These are phyloP conservation scores for Bombus superbus DNA, from an alignment of 1,140 invertebrate species.

Conservation along the genomic window DNA sequence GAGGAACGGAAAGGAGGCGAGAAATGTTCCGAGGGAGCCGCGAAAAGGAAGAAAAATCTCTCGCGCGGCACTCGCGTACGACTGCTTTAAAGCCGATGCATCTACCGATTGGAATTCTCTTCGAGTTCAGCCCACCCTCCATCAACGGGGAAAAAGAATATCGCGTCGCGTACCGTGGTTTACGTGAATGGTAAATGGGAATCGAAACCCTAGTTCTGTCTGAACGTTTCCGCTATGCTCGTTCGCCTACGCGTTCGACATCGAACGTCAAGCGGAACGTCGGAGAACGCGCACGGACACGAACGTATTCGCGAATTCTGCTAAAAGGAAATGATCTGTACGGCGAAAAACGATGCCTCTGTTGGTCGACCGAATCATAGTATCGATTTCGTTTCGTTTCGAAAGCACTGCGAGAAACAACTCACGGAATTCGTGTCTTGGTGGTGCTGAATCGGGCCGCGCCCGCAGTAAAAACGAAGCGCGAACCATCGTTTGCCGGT, in stretches of 20 bases:
- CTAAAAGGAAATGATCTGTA: not conserved
- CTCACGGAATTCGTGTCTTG: not conserved
- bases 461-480: not conserved
- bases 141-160: not conserved
- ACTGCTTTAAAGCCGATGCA: constrained; percentile 53
- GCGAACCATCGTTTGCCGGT: constrained; percentile 10
- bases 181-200: constrained; percentile 5
- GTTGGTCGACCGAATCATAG: not conserved
- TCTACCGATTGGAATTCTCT: constrained; percentile 58
- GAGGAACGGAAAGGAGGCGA: constrained; percentile 19
- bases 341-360: too few relatives aligned
- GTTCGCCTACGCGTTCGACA: not conserved
- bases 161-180: not conserved
- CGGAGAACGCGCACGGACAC: not conserved
- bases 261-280: not conserved
- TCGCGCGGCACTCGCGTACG: not conserved
- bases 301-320: not conserved
- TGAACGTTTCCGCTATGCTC: not conserved
- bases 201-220: not conserved
- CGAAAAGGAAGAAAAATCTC: constrained; percentile 7
- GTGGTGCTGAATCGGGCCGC: not conserved
- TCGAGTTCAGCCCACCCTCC: not conserved
- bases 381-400: not conserved
- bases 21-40: constrained; percentile 18
- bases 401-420: not conserved